phyloP scores from a whole-genome alignment of 2,797 vertebrate genomes.

The Antrozous pallidus region DNA sequence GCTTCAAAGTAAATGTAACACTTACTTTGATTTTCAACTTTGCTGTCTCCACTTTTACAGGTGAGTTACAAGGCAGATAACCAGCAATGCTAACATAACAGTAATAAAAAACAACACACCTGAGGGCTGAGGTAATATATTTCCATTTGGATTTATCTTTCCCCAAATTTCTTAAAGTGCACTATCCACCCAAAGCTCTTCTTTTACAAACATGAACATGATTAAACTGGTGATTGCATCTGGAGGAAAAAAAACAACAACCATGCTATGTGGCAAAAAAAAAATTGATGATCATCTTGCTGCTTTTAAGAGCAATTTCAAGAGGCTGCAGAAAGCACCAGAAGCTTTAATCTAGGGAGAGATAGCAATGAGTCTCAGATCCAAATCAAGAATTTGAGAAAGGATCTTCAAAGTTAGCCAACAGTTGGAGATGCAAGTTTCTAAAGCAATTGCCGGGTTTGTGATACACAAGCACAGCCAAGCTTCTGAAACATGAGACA shows the following conservation, averaged over 20 bases:
- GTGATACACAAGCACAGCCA: background rate
- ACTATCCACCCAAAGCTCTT: background rate
- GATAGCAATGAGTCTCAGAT: slow-evolving; percentile 24
- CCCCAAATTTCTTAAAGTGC: slow-evolving; percentile 30
- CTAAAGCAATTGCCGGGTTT: background rate
- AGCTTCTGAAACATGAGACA: background rate
- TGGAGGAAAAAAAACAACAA: slow-evolving; percentile 45
- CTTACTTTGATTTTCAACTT: background rate
- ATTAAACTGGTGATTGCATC: slow-evolving; percentile 31
- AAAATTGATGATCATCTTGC: slow-evolving; percentile 50
- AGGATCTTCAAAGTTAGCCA: slow-evolving; percentile 51
- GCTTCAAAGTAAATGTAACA: background rate
- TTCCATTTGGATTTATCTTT: background rate
- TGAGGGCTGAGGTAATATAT: background rate
- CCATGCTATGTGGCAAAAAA: slow-evolving; percentile 30
- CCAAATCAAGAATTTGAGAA: slow-evolving; percentile 55
- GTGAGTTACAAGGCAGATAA: background rate
- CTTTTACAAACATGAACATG: slow-evolving; percentile 14
- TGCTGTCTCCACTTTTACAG: background rate
- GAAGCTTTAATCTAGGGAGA: slow-evolving; percentile 47
- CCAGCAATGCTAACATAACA: background rate
- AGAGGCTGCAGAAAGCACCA: background rate
- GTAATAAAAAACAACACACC: background rate
- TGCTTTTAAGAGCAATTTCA: slow-evolving; percentile 7
- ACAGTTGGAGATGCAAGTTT: slow-evolving; percentile 7